Evolutionary conservation across 1,140 invertebrate genomes (phyloP), one percentile per base, ranked within the genome.

Genomic region (Trichomalopsis sarcophagae): DNA sequence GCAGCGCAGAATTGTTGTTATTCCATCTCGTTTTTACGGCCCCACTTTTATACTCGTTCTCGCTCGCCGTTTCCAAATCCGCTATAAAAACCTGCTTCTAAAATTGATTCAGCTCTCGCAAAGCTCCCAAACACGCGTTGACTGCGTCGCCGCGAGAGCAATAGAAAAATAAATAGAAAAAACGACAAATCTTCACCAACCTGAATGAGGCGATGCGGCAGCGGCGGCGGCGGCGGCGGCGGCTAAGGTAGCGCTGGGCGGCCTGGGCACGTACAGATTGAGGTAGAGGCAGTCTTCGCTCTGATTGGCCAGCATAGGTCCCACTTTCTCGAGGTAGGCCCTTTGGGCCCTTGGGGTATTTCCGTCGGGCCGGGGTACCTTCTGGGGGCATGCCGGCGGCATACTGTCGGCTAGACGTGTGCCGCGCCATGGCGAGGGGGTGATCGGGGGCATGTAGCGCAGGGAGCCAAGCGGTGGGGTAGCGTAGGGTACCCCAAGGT

Each of bases 261-360:
- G 94, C 88, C 96, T 95, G 87, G 98, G 98, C 84, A 98, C 97
- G 93, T 98, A 99, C 86, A 99, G 95, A 93, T 99, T 99, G 88
- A 99, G 95, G 93, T 99, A 99, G 88, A 99, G 96, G 92, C 98
- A 99, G 94, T 99, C 98, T 94, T 99, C 98, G 92, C 96, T 98
- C 94, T 99, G 97, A 91, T 99, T 97, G 87, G 95, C 95, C 55
- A 99, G 94, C 86, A 97, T 94, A 11, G 97, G 97, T 81, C 97
- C 93, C 87, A 99, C 94, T 86, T 96, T 95, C 88, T 97, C 96
- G 44, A 99, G 94, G 90, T 97, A 96, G 40, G 96, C 95, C 50
- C 98, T 95, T 27, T 97, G 94, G 17, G 96, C 96, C 50, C 96
- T 94, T 11, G 98, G 97, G 87, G 96, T 92, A 36, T 96, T 93